Base-by-base conservation (phyloP, 2,888 invertebrate genomes). In the Hirtodrosophila trivittata region DNA sequence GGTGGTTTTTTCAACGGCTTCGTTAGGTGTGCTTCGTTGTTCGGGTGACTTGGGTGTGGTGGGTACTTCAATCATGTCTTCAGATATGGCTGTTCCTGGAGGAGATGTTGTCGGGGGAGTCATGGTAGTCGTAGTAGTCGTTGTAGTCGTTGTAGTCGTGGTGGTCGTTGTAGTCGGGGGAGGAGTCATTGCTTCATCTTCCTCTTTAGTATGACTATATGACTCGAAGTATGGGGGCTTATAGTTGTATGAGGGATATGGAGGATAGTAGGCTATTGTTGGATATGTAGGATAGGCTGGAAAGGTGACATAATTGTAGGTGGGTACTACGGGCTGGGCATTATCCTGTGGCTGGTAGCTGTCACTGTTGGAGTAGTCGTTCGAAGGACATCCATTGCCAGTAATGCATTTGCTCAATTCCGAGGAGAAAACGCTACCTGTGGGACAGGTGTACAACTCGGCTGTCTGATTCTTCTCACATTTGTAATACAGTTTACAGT, bases 401-500 rank as follows among this genome's bases (percentile, higher is more conserved):
- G 80, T 70, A 16, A 89, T 74, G 38, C 91, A 91, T 54, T 86
- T 87, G 30, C 84, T 70, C 1, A 70, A 66, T n/a, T 51, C 47
- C 0, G 89, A 77, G 12, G 88, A 89, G 69, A 88, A 91, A 4
- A 88, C 70, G 13, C 84, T 89, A 12, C 81, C 72, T 1, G 59
- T 55, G 0, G 90, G 90, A 59, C 91, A 91, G 30, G 83, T 72
- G 41, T 87, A 86, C 1, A 91, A 74, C 35, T 82, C 83, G 3
- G 87, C 86, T 3, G 4, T 26, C 16, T 82, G 72, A 26, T 87
- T 64, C 33, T 71, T 51, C 25, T 89, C 87, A 57, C 91, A 91
- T 35, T 82, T 86, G 43, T 89, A 90, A 54, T 88, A 91, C 12
- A 88, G 68, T 25, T 83, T 85, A 55, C 89, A 89, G 28, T 90